Conservation (phyloP, 2,113 vertebrate genomes). For the Fulmarus glacialis region DNA sequence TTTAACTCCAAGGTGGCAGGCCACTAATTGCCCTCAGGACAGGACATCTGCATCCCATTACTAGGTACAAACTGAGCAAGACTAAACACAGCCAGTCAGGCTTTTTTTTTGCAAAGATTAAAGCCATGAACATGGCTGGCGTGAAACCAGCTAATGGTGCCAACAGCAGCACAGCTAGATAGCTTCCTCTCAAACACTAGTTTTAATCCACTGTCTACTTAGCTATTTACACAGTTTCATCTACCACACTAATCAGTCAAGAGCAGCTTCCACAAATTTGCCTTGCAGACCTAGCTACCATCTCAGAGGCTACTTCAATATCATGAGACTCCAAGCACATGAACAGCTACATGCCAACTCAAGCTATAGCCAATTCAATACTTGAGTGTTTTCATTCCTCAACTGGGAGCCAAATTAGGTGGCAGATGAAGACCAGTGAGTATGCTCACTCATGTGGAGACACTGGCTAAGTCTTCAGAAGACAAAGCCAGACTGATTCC, state of each 20-base stretch:
- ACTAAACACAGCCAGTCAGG: not conserved
- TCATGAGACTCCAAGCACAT: not conserved
- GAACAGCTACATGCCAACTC: rapidly evolving
- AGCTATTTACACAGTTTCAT: not conserved
- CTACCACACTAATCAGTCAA: not conserved
- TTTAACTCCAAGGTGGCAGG: not conserved
- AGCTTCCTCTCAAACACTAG: not conserved
- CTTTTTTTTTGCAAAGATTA: not conserved
- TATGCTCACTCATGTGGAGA: rapidly evolving
- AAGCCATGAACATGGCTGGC: not conserved
- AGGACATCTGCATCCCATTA: not conserved
- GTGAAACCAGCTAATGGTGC: not conserved
- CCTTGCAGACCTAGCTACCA: not conserved
- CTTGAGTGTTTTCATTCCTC: not conserved
- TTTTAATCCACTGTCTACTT: not conserved
- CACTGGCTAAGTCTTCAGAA: not conserved
- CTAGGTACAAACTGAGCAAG: not conserved
- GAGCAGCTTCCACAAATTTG: not conserved
- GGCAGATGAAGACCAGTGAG: not conserved
- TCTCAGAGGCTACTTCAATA: not conserved
- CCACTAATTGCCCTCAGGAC: not conserved
- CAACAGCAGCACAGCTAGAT: not conserved
- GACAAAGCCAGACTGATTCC: not conserved
- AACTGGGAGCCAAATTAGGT: not conserved
- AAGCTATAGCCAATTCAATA: not conserved